Evolutionary conservation across 2,113 vertebrate genomes (phyloP), one percentile per base, ranked within the genome.

Genomic region (Microcebus jonahi): DNA sequence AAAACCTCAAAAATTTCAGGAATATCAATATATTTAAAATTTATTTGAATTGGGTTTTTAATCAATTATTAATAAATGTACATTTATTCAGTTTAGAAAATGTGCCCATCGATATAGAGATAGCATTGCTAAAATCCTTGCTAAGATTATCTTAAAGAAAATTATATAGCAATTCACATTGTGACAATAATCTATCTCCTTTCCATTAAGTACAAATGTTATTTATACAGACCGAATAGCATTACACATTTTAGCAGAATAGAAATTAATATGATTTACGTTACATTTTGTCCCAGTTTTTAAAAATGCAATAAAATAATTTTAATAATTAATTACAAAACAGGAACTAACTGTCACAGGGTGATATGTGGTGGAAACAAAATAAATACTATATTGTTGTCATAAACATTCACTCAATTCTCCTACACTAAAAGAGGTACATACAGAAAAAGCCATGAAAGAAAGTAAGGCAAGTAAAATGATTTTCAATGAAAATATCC

Each of bases 321-420:
- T 96, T 97, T 96, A 96, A 97, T 96, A 96, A 96, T 97, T 97
- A 97, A 96, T 93, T 97, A 87, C 7, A 96, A 61, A 95, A 91
- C 83, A 93, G 75, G 87, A 96, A 96, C 73, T 93, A 97, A 96
- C 84, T 93, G 63, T 93, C 95, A 88, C 34, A 85, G 53, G 65
- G 39, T 96, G 67, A 95, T 91, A 89, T 77, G 86, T 88, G 75
- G 21, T 79, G 39, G 36, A 29, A 93, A 81, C 13, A 81, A 85
- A 96, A 81, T 83, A 27, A 94, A 94, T 86, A 55, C 23, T 91
- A 13, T 73, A 31, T 57, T 95, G n/a, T 11, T 95, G 8, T 73
- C 73, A 68, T 83, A 95, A 97, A 79, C 36, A 92, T 39, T 89
- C 68, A 84, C 36, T 88, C 84, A 90, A 21, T 39, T 92, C 31